These are phyloP conservation scores for Fragum sueziense DNA, from an alignment of 2,888 invertebrate species.

Conservation along the genomic window DNA sequence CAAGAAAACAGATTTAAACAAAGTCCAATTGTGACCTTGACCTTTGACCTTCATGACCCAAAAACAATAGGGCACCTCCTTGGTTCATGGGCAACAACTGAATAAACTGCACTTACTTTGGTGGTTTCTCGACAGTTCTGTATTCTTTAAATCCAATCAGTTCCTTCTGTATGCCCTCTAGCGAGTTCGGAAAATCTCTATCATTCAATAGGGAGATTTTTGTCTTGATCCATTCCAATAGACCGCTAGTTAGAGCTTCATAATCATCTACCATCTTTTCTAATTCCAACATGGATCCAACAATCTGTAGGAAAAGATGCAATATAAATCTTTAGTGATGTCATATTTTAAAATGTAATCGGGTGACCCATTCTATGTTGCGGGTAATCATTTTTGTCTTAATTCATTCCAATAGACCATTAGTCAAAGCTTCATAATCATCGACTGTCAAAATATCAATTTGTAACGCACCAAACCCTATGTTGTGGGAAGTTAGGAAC, in stretches of 20 bases:
- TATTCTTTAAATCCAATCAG: slow-evolving; percentile 96
- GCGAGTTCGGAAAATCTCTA: slow-evolving; percentile 94
- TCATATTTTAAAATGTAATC: neutral
- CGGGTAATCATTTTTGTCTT: too few relatives aligned
- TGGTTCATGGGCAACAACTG: too few relatives aligned
- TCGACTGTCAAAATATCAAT: too few relatives aligned
- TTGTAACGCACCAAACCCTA: too few relatives aligned
- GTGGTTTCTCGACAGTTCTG: slow-evolving; percentile 98
- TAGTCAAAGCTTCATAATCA: too few relatives aligned
- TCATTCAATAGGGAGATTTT: slow-evolving; percentile 93
- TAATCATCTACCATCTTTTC: slow-evolving; percentile 96
- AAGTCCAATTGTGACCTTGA: too few relatives aligned
- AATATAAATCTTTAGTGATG: neutral
- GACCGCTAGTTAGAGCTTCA: slow-evolving; percentile 90
- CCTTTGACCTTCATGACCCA: too few relatives aligned
- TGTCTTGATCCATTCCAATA: slow-evolving; percentile 96
- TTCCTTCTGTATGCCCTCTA: slow-evolving; percentile 96
- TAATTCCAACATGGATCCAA: slow-evolving; percentile 97
- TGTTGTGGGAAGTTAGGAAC: too few relatives aligned
- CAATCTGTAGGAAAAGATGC: slow-evolving; percentile 87
- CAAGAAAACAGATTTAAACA: too few relatives aligned
- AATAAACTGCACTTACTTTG: slow-evolving; percentile 92
- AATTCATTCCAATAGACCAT: neutral
- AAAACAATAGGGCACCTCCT: too few relatives aligned
- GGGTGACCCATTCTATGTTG: too few relatives aligned